Conservation (phyloP, 1,140 invertebrate genomes). For the Caenorhabditis latens region DNA sequence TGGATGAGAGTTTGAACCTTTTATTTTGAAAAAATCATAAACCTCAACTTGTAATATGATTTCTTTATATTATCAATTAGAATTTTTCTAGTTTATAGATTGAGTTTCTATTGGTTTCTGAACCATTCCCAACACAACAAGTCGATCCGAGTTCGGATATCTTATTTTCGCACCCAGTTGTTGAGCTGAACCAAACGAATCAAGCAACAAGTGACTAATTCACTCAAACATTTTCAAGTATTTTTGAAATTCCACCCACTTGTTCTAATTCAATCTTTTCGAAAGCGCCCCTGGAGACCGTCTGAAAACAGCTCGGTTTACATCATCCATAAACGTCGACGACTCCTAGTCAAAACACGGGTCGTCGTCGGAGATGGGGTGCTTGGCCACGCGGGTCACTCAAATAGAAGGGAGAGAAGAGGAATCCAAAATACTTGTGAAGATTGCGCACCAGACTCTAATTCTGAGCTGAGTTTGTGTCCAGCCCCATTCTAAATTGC, state of each 20-base stretch:
- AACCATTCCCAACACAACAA: background rate
- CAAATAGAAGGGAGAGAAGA: slow-evolving; percentile 5
- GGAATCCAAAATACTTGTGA: slow-evolving; percentile 51
- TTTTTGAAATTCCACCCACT: background rate
- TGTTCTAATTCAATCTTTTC: slow-evolving; percentile 54
- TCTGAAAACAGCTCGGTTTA: slow-evolving; percentile 48
- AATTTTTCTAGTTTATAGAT: too few species aligned
- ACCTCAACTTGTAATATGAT: too few species aligned
- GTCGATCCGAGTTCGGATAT: background rate
- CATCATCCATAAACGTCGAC: slow-evolving; percentile 53
- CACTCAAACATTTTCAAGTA: background rate
- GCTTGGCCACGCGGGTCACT: slow-evolving; percentile 46
- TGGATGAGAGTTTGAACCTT: background rate
- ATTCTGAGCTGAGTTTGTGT: background rate
- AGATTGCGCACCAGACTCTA: slow-evolving; percentile 54
- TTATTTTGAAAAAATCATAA: too few species aligned
- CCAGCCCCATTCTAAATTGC: slow-evolving; percentile 14
- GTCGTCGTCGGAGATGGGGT: slow-evolving; percentile 17
- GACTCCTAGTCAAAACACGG: slow-evolving; percentile 49
- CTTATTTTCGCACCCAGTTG: background rate
- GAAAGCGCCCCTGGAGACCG: slow-evolving; percentile 36
- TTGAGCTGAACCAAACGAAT: background rate
- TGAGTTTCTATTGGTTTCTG: too few species aligned
- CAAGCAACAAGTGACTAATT: background rate
- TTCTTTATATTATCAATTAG: too few species aligned